Percentiles rank a stretch among this genome's conserved stretches.
These are phyloP conservation scores for Oncorhynchus masou DNA, from an alignment of 2,113 vertebrate genomes.

Conservation along the genomic window DNA sequence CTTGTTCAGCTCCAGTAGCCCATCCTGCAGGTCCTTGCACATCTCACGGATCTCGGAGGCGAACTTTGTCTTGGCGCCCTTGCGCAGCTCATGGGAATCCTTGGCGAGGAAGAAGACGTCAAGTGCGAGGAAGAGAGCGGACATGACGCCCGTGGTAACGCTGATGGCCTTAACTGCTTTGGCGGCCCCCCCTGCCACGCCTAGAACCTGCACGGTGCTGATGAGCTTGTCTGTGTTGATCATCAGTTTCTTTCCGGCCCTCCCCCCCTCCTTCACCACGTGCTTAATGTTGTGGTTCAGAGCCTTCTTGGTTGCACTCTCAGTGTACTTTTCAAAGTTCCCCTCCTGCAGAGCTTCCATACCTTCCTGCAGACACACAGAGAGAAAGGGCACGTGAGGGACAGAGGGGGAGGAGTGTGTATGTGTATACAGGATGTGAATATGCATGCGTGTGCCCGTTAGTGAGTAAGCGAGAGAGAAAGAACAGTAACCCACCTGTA, in stretches of 20 bases:
- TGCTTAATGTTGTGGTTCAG: slow-evolving; percentile 69
- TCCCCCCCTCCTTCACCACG: slow-evolving; percentile 67
- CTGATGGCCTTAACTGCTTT: slow-evolving; percentile 59
- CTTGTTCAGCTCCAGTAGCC: slow-evolving; percentile 66
- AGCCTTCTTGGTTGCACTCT: slow-evolving; percentile 64
- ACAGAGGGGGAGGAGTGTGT: not conserved
- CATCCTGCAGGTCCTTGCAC: slow-evolving; percentile 62
- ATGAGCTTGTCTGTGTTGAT: slow-evolving; percentile 67
- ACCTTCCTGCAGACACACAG: slow-evolving; percentile 55
- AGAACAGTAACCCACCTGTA: slow-evolving; percentile 59
- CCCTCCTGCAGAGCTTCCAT: slow-evolving; percentile 67
- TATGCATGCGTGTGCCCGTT: not conserved
- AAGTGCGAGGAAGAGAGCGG: slow-evolving; percentile 67
- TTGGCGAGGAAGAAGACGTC: slow-evolving; percentile 75
- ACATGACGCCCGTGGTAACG: slow-evolving; percentile 68
- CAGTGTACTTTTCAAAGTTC: slow-evolving; percentile 67
- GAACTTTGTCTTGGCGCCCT: slow-evolving; percentile 72
- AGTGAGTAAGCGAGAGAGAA: not conserved
- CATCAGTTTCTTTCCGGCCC: slow-evolving; percentile 64
- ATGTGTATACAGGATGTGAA: not conserved
- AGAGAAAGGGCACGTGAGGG: not conserved
- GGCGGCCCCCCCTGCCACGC: slow-evolving; percentile 53
- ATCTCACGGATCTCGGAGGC: slow-evolving; percentile 67
- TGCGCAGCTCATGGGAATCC: slow-evolving; percentile 69
- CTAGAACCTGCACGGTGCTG: slow-evolving; percentile 59